These are phyloP conservation scores for Heterodera filipjevi DNA, from an alignment of 2,888 invertebrate species.

Conservation along the genomic window DNA sequence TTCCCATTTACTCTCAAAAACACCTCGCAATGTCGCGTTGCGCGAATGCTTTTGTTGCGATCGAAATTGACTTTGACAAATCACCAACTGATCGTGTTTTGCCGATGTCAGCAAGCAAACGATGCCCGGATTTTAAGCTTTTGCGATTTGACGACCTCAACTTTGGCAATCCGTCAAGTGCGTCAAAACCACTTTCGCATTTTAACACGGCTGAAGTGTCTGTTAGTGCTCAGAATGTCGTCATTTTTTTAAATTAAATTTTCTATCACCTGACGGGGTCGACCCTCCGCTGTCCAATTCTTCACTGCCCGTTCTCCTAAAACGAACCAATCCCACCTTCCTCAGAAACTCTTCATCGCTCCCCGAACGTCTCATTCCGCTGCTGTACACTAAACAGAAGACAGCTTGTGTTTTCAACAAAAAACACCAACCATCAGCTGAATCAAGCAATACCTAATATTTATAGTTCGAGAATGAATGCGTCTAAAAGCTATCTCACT, in stretches of 20 bases:
- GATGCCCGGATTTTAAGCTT: constrained; percentile 19
- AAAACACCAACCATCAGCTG: constrained; percentile 25
- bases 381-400: background rate
- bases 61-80: constrained; percentile 28
- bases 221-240: background rate
- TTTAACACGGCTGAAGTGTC: background rate
- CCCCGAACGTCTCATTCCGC: constrained; percentile 29
- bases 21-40: constrained; percentile 48
- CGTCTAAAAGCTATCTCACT: background rate
- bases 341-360: constrained; percentile 44
- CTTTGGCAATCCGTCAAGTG: constrained; percentile 21
- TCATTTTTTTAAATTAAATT: too few species aligned
- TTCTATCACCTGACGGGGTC: constrained; percentile 4
- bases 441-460: constrained; percentile 39
- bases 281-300: constrained; percentile 8
- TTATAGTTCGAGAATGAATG: background rate
- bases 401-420: background rate
- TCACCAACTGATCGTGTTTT: constrained; percentile 47
- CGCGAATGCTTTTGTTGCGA: constrained; percentile 41
- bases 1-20: constrained; percentile 18
- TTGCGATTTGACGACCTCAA: constrained; percentile 13
- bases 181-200: constrained; percentile 17
- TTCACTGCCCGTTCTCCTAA: constrained; percentile 42
- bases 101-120: constrained; percentile 44
- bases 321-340: constrained; percentile 34